Base-by-base conservation (phyloP, 2,888 invertebrate species). In the Mylabris sibirica region DNA sequence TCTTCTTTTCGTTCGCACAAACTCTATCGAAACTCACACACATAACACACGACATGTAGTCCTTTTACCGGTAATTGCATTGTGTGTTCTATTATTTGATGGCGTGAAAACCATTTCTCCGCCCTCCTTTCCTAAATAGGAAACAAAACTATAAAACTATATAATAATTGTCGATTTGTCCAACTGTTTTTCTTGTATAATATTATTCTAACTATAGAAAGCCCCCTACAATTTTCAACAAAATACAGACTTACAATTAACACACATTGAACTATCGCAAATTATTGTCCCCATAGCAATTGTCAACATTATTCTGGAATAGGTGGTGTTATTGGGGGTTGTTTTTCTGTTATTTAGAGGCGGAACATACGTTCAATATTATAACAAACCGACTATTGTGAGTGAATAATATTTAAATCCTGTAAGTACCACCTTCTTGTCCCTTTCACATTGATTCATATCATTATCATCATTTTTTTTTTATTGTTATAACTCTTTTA, bases 201-300 rank as follows among this genome's bases (percentile, higher is more conserved):
- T 38, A n/a, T 14, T 3, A 14, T 41, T 41, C n/a, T n/a, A n/a
- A 9, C 24, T 6, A 64, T 5, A 44, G 44, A 64, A 44, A 65
- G 65, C 78, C 76, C 82, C 81, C 81, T 44, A 79, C 72, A 78
- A 80, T 79, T 77, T 20, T 78, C 66, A 69, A 74, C 76, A 77
- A 77, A 65, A 73, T 75, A 74, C 74, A 73, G 74, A 71, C 74
- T 76, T 77, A 76, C 81, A 81, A 83, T 83, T 82, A 83, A 79
- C 81, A 77, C 82, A 79, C 80, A 80, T 80, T 78, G 78, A 75
- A 77, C 60, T 69, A 63, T 65, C 20, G 30, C 49, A 69, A 69
- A 69, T 69, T 60, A 66, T 59, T 49, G n/a, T 49, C 49, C 49
- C 49, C 49, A 20, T 49, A 66, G 57, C 59, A 44, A 60, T 65